Conservation (phyloP, 2,888 invertebrate genomes). For the Leptogaster cylindrica region DNA sequence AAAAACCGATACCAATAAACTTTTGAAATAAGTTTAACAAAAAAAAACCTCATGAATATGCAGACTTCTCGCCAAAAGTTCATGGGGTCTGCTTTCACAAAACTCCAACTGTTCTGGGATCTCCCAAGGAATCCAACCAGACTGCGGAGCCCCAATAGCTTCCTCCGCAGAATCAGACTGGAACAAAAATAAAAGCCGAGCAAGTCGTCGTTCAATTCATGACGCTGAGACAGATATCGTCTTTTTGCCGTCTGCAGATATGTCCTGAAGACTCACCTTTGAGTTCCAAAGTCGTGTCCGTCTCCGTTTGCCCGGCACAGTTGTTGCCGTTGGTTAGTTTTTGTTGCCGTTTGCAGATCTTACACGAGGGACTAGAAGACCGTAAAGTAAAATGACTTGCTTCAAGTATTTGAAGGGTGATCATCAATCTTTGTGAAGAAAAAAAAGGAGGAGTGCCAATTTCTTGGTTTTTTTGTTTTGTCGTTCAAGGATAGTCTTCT, state of each 20-base stretch:
- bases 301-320: conserved; percentile 9
- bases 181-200: conserved; percentile 27
- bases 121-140: too few species aligned
- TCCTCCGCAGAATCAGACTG: too few species aligned
- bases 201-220: conserved; percentile 37
- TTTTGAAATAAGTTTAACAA: too few species aligned
- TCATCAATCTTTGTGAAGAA: conserved; percentile 32
- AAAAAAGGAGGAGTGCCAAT: not conserved
- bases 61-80: too few species aligned
- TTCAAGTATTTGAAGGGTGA: conserved; percentile 36
- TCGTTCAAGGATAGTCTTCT: not conserved
- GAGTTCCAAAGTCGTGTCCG: conserved; percentile 28
- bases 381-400: conserved; percentile 34
- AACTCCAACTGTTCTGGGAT: too few species aligned
- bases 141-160: too few species aligned
- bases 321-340: conserved; percentile 14
- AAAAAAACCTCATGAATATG: too few species aligned
- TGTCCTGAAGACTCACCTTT: conserved; percentile 35
- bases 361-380: not conserved
- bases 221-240: conserved; percentile 32
- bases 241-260: conserved; percentile 28
- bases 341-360: conserved; percentile 3
- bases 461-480: conserved; percentile 9
- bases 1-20: too few species aligned
- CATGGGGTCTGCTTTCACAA: too few species aligned